phyloP scores from a whole-genome alignment of 2,113 vertebrate genomes.

The Illadopsis cleaveri region DNA sequence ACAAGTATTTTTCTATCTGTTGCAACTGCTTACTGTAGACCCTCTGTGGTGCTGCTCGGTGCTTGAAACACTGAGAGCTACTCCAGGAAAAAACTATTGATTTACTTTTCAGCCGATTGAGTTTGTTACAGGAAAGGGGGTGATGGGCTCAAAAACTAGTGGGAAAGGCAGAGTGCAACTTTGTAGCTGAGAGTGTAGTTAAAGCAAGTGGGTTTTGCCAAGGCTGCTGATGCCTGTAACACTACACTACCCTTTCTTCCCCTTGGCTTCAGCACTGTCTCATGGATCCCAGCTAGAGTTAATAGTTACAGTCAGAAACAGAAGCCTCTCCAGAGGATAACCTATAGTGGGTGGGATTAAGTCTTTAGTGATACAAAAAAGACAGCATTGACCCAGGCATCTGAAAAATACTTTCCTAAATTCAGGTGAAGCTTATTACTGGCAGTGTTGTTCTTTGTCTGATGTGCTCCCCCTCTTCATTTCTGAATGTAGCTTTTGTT shows the following conservation, averaged over 20 bases:
- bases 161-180: neutral
- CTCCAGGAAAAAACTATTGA: neutral
- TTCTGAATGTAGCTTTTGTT: neutral
- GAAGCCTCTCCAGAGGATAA: neutral
- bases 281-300: neutral
- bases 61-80: neutral
- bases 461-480: fast-evolving
- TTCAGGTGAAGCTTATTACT: neutral
- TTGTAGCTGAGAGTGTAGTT: neutral
- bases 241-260: fast-evolving
- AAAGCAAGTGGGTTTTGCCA: neutral
- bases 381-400: neutral
- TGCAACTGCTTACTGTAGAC: neutral
- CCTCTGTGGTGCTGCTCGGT: neutral
- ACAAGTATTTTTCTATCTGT: neutral
- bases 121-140: neutral
- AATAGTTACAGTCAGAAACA: neutral
- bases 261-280: neutral
- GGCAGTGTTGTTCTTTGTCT: neutral
- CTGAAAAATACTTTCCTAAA: neutral
- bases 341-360: neutral
- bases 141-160: neutral
- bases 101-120: fast-evolving
- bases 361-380: neutral
- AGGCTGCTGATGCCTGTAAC: neutral